phyloP scores from a whole-genome alignment of 2,797 vertebrate genomes.

The Tangara arthus region DNA sequence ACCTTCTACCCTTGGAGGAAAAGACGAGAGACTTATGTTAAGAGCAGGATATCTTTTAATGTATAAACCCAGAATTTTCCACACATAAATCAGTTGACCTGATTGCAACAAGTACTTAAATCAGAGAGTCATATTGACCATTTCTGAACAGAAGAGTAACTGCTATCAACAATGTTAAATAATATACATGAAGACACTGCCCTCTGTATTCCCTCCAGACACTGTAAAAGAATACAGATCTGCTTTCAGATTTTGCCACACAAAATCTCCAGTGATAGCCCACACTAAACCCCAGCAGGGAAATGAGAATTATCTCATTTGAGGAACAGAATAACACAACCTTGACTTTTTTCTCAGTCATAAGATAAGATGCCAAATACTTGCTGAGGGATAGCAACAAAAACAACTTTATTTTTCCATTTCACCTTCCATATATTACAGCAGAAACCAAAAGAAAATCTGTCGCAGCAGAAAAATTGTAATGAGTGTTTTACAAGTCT shows the following conservation, averaged over 20 bases:
- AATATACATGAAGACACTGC: background rate
- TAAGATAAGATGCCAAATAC: background rate
- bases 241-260: background rate
- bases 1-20: background rate
- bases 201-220: background rate
- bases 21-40: constrained; percentile 30
- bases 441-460: background rate
- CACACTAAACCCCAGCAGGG: background rate
- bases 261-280: background rate
- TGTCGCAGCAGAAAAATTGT: background rate
- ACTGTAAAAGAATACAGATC: background rate
- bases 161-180: background rate
- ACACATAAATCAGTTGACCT: background rate
- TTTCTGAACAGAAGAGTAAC: background rate
- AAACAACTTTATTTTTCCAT: background rate
- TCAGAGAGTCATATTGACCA: background rate
- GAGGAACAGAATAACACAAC: background rate
- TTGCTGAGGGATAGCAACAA: background rate
- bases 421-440: background rate
- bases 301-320: background rate
- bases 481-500: background rate
- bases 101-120: background rate
- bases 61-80: background rate
- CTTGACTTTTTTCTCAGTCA: background rate
- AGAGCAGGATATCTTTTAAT: background rate